These are phyloP conservation scores for Macropus fuliginosus DNA, from an alignment of 2,797 vertebrate genomes.

Conservation along the genomic window DNA sequence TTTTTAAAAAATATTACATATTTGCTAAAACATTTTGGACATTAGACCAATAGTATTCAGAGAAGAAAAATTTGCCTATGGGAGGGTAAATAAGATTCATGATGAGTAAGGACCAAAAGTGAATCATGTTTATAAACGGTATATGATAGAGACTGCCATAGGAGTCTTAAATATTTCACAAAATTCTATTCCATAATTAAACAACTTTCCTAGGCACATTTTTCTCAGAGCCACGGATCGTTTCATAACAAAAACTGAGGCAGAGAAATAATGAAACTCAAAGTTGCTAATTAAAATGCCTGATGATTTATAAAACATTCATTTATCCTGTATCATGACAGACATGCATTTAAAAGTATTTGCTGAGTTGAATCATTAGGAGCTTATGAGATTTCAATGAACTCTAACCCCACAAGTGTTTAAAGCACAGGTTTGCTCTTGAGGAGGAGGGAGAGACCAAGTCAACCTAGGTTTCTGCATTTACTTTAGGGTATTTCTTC, in stretches of 20 bases:
- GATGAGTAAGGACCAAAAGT: not conserved
- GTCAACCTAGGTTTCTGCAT: not conserved
- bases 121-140: not conserved
- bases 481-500: not conserved
- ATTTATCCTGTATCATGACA: not conserved
- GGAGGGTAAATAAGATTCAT: not conserved
- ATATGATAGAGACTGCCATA: not conserved
- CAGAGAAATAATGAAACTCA: not conserved
- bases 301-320: not conserved
- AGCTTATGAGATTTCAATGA: not conserved
- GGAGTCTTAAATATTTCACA: not conserved
- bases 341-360: not conserved
- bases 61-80: not conserved
- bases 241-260: not conserved
- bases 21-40: constrained; percentile 21
- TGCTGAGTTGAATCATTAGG: not conserved
- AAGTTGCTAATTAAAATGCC: not conserved
- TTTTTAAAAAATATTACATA: constrained; percentile 48
- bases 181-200: not conserved
- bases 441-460: not conserved
- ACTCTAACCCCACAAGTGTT: not conserved
- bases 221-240: not conserved
- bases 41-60: not conserved
- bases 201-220: not conserved
- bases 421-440: not conserved